Percentiles rank a stretch among this genome's conserved stretches.
These are phyloP conservation scores for Lathamus discolor DNA, from an alignment of 2,113 vertebrate species.

Conservation along the genomic window DNA sequence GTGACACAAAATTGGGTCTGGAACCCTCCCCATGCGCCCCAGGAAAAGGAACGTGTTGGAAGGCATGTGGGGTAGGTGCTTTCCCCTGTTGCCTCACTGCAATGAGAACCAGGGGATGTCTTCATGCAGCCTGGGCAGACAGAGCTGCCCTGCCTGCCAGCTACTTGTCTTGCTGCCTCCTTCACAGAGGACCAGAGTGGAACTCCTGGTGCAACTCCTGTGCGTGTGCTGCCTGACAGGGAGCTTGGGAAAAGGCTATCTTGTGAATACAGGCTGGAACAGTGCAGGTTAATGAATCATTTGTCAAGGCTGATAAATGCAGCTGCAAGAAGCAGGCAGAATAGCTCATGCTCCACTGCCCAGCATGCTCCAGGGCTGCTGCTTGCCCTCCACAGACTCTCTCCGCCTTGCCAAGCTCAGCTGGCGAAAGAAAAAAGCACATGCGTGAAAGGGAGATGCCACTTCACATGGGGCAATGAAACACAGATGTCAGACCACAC, in stretches of 20 bases:
- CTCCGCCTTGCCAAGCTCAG: not conserved
- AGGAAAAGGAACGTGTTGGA: not conserved
- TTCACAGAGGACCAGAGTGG: not conserved
- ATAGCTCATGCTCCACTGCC: not conserved
- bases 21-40: rapidly evolving
- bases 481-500: slow-evolving; percentile 33
- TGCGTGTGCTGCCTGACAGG: rapidly evolving
- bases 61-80: not conserved
- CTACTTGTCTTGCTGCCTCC: not conserved
- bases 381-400: not conserved
- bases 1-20: not conserved
- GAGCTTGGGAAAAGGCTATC: not conserved
- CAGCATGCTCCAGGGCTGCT: not conserved
- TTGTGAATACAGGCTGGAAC: not conserved
- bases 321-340: not conserved
- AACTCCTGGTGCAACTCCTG: not conserved
- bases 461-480: not conserved
- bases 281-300: rapidly evolving
- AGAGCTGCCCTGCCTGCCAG: not conserved
- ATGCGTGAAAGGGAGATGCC: not conserved
- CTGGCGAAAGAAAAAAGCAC: not conserved
- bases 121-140: not conserved
- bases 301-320: not conserved
- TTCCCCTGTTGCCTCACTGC: rapidly evolving
- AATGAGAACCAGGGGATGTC: rapidly evolving